Evolutionary conservation across 1,140 invertebrate species (phyloP).

Genomic region (Andricus grossulariae): DNA sequence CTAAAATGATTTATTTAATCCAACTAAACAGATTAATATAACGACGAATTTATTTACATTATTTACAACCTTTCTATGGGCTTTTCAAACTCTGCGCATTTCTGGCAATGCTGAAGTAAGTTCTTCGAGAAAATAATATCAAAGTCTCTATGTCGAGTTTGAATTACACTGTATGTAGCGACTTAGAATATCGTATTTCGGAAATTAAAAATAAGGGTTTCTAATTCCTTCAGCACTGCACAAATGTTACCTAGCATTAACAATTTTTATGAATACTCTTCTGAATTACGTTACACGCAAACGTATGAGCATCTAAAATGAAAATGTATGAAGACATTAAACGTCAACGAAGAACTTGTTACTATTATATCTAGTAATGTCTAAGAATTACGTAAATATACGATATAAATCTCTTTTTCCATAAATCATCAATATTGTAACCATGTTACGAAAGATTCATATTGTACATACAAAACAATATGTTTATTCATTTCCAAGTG

Average conservation of each 20-base stretch:
- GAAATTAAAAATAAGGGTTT: neutral
- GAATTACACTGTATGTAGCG: neutral
- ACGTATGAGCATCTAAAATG: neutral
- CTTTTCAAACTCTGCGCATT: constrained; percentile 57
- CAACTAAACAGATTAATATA: constrained; percentile 60
- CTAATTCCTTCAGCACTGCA: neutral
- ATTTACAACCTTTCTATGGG: constrained; percentile 69
- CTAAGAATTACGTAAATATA: neutral
- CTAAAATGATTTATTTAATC: constrained; percentile 62
- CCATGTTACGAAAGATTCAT: neutral
- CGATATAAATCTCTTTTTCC: constrained; percentile 6
- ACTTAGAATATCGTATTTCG: neutral
- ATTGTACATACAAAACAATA: constrained; percentile 1
- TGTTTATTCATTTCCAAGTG: neutral
- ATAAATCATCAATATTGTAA: neutral
- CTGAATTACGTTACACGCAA: neutral
- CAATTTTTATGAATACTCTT: neutral
- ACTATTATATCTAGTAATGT: neutral
- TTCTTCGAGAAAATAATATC: constrained; percentile 12
- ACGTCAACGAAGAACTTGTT: neutral
- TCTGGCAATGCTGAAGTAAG: constrained; percentile 59
- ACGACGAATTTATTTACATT: constrained; percentile 73
- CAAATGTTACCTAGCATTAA: neutral
- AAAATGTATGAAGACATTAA: neutral
- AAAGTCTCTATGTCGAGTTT: constrained; percentile 9